These are phyloP conservation scores for Cossypha caffra DNA, from an alignment of 2,797 vertebrate genomes.

Conservation along the genomic window DNA sequence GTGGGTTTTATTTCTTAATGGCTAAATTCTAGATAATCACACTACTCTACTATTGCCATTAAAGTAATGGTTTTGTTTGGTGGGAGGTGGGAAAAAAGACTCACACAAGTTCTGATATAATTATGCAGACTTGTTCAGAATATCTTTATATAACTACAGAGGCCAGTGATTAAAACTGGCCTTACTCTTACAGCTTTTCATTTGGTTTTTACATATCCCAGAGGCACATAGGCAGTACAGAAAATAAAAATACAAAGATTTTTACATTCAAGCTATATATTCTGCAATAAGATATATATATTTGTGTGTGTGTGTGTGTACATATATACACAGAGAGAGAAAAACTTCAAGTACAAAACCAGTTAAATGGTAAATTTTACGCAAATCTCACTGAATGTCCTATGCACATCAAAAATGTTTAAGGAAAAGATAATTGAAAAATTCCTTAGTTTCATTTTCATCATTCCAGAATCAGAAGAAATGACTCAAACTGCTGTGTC, in stretches of 20 bases:
- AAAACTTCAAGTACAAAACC: conserved; percentile 35
- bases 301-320: neutral
- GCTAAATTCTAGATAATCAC: neutral
- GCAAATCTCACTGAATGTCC: neutral
- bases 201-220: conserved; percentile 14
- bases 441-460: neutral
- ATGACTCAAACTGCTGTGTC: neutral
- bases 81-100: neutral
- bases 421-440: neutral
- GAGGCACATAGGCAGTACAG: conserved; percentile 57
- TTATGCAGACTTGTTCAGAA: neutral
- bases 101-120: neutral
- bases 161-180: conserved; percentile 10
- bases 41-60: neutral
- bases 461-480: neutral
- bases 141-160: conserved; percentile 19
- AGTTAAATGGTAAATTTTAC: conserved; percentile 12
- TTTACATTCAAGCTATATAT: conserved; percentile 39
- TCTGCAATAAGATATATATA: neutral
- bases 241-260: conserved; percentile 56
- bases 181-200: conserved; percentile 11
- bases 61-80: neutral
- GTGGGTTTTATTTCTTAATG: conserved; percentile 15
- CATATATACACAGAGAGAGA: neutral
- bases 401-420: neutral